Percentiles rank a stretch among this genome's conserved stretches.
Conservation (phyloP, 2,888 invertebrate species). For the Mayetiola destructor region DNA sequence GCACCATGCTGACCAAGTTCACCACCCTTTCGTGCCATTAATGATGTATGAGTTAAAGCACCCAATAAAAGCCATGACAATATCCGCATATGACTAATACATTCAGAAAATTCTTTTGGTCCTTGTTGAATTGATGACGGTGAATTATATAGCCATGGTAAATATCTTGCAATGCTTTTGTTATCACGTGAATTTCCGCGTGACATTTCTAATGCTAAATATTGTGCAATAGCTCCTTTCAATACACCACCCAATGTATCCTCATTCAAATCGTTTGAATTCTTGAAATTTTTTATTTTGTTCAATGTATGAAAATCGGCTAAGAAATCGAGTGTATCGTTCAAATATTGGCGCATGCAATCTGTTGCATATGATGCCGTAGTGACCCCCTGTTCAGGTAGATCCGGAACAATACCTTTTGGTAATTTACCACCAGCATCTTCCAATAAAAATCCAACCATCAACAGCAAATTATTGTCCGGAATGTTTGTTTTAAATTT, state of each 20-base stretch:
- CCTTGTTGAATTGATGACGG: slow-evolving; percentile 69
- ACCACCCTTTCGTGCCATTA: slow-evolving; percentile 31
- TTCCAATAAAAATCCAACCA: slow-evolving; percentile 78
- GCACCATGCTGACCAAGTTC: slow-evolving; percentile 22
- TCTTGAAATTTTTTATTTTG: slow-evolving; percentile 78
- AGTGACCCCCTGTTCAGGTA: slow-evolving; percentile 31
- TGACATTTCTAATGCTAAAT: slow-evolving; percentile 85
- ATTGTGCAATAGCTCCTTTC: slow-evolving; percentile 89
- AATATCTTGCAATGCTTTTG: slow-evolving; percentile 59
- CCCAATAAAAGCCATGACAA: slow-evolving; percentile 93
- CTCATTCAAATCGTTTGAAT: slow-evolving; percentile 72
- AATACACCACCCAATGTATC: slow-evolving; percentile 92
- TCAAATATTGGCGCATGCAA: slow-evolving; percentile 80
- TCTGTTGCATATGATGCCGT: slow-evolving; percentile 81
- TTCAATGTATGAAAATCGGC: slow-evolving; percentile 92
- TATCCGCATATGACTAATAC: slow-evolving; percentile 83
- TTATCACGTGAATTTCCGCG: slow-evolving; percentile 73
- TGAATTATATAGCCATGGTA: slow-evolving; percentile 83
- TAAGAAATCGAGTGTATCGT: slow-evolving; percentile 87
- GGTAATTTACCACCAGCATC: slow-evolving; percentile 83
- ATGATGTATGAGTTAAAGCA: slow-evolving; percentile 75
- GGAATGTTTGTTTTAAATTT: slow-evolving; percentile 91
- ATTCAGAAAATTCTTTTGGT: slow-evolving; percentile 87
- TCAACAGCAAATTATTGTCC: slow-evolving; percentile 82
- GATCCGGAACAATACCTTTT: slow-evolving; percentile 52